Percentiles rank a stretch among this genome's conserved stretches.
These are phyloP conservation scores for Diplolepis rosae DNA, from an alignment of 2,888 invertebrate species.

Conservation along the genomic window DNA sequence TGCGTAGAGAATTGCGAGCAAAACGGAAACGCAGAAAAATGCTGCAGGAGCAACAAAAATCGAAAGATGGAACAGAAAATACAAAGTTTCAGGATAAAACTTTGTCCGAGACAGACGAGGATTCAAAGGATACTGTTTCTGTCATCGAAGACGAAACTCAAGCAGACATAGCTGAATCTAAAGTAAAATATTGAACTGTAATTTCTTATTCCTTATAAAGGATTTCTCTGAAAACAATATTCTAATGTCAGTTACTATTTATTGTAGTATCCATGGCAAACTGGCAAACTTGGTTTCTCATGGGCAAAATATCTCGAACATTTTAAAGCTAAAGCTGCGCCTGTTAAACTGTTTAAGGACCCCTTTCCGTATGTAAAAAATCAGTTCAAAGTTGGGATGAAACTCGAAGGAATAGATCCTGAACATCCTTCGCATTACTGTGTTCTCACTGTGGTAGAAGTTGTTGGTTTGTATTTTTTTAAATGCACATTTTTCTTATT, in stretches of 20 bases:
- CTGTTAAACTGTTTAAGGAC: conserved; percentile 85
- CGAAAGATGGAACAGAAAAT: conserved; percentile 63
- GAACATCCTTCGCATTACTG: conserved; percentile 92
- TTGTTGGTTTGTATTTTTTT: conserved; percentile 72
- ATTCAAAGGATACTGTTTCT: conserved; percentile 65
- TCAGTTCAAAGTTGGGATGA: conserved; percentile 89
- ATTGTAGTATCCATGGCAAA: conserved; percentile 80
- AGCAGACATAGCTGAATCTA: conserved; percentile 59
- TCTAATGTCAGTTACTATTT: too few relatives aligned
- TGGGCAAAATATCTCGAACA: conserved; percentile 86
- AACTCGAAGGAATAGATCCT: conserved; percentile 95
- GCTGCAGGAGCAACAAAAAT: conserved; percentile 63
- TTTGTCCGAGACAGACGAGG: conserved; percentile 68
- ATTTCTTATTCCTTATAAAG: too few relatives aligned
- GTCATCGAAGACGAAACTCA: conserved; percentile 64
- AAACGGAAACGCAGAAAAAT: conserved; percentile 69
- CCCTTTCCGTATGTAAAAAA: conserved; percentile 86
- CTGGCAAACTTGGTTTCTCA: conserved; percentile 83
- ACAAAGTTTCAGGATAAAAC: conserved; percentile 60
- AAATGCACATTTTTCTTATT: neutral
- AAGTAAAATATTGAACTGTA: conserved; percentile 54
- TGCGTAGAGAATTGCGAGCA: conserved; percentile 62
- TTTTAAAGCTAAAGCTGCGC: conserved; percentile 83
- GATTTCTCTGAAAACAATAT: too few relatives aligned
- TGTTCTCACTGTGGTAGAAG: conserved; percentile 88